A percentile compares a stretch with the other conserved stretches of the same genome.
These are phyloP conservation scores for Discoglossus pictus DNA, from an alignment of 2,797 vertebrate genomes.

Conservation along the genomic window DNA sequence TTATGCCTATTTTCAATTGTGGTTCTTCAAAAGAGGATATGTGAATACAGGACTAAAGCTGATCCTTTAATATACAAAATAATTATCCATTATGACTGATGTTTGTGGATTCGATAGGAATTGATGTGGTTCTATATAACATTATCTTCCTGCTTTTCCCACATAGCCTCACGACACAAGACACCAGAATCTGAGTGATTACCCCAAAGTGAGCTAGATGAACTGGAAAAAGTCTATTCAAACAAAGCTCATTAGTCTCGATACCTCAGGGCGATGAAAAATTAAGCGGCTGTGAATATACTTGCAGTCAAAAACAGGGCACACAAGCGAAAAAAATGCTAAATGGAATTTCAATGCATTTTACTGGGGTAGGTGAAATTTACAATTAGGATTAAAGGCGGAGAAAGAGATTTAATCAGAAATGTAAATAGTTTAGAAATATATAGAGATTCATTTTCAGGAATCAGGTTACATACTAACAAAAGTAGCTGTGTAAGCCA, in stretches of 20 bases:
- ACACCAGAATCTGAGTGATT: constrained; percentile 84
- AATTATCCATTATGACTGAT: too few species aligned
- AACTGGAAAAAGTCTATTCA: constrained; percentile 89
- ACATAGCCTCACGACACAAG: constrained; percentile 74
- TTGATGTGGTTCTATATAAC: constrained; percentile 65
- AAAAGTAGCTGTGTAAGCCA: too few species aligned
- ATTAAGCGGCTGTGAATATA: constrained; percentile 80
- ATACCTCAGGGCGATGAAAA: constrained; percentile 85
- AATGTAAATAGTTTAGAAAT: too few species aligned
- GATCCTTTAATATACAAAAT: too few species aligned
- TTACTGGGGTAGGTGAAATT: constrained; percentile 70
- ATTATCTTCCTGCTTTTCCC: constrained; percentile 75
- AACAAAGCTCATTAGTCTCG: constrained; percentile 87
- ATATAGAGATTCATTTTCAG: too few species aligned
- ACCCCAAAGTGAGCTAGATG: constrained; percentile 86
- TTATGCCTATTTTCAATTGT: too few species aligned
- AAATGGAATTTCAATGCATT: constrained; percentile 75
- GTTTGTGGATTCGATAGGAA: constrained; percentile 58
- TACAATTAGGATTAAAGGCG: constrained; percentile 70
- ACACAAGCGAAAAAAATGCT: constrained; percentile 65
- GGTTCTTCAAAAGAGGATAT: too few species aligned
- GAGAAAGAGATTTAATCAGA: too few species aligned
- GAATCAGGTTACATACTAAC: too few species aligned
- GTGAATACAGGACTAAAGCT: too few species aligned
- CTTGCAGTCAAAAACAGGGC: constrained; percentile 76